Conservation (phyloP, 2,888 invertebrate species). For the Dioctria rufipes region DNA sequence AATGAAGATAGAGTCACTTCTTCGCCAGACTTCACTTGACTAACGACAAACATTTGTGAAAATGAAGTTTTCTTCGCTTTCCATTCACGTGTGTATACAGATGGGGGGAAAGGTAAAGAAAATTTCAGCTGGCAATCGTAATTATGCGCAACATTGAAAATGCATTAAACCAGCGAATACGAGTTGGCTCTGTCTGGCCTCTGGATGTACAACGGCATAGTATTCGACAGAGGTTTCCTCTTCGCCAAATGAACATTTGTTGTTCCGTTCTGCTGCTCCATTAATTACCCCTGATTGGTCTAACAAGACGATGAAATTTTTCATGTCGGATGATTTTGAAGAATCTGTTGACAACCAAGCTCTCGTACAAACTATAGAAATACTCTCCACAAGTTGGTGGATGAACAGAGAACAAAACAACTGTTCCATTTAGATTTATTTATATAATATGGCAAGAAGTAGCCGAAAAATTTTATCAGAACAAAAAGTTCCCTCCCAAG, state of each 20-base stretch:
- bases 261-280: slow-evolving; percentile 40
- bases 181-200: background rate
- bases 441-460: background rate
- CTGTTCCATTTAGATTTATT: slow-evolving; percentile 18
- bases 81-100: slow-evolving; percentile 20
- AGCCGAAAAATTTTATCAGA: background rate
- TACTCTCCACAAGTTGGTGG: too few species aligned
- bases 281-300: slow-evolving; percentile 37
- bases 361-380: too few species aligned
- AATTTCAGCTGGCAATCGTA: slow-evolving; percentile 47
- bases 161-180: slow-evolving; percentile 34
- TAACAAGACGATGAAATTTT: slow-evolving; percentile 14
- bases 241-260: slow-evolving; percentile 26
- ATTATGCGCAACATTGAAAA: slow-evolving; percentile 48
- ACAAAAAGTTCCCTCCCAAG: slow-evolving; percentile 10
- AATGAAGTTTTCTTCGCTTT: slow-evolving; percentile 50
- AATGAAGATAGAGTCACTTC: background rate
- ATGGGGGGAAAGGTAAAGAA: background rate
- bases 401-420: background rate
- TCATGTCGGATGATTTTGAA: background rate
- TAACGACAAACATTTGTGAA: slow-evolving; percentile 44
- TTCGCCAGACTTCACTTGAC: slow-evolving; percentile 4
- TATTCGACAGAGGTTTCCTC: background rate
- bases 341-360: too few species aligned
- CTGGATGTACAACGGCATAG: background rate